Evolutionary conservation across 2,888 invertebrate species (phyloP).

Genomic region (Tetheella fluctuosa): DNA sequence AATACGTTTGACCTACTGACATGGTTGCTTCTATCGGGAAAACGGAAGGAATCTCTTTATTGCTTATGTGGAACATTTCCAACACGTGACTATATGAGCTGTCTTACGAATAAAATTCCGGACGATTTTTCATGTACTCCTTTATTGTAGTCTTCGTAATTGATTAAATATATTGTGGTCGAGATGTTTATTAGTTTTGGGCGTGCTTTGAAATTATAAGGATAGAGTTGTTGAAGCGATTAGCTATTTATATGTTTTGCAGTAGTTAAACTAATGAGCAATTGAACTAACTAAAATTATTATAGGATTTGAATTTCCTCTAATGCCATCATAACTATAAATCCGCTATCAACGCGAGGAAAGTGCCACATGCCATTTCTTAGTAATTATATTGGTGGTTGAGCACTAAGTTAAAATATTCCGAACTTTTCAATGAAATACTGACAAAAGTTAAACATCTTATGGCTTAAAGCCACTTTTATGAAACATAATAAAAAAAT

Average conservation of each 20-base stretch:
- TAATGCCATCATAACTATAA: neutral
- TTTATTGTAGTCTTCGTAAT: conserved; percentile 15
- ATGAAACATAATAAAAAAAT: too few species aligned
- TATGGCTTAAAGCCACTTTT: too few species aligned
- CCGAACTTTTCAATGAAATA: too few species aligned
- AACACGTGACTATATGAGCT: conserved; percentile 20
- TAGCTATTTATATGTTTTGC: too few species aligned
- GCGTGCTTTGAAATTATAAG: neutral
- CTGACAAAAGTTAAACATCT: too few species aligned
- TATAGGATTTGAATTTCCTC: neutral
- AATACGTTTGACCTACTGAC: conserved; percentile 58
- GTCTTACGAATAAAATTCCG: conserved; percentile 25
- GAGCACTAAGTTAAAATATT: too few species aligned
- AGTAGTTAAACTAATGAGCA: too few species aligned
- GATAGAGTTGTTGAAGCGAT: too few species aligned
- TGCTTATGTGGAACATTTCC: conserved; percentile 28
- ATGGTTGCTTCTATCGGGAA: conserved; percentile 34
- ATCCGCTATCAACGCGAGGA: neutral
- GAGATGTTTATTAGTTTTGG: neutral
- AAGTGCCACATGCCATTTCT: too few species aligned
- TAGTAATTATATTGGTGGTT: too few species aligned
- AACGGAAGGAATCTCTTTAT: conserved; percentile 52
- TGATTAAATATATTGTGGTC: conserved; percentile 16
- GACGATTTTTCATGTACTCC: conserved; percentile 17
- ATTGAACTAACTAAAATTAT: too few species aligned